phyloP scores from a whole-genome alignment of 1,140 invertebrate genomes.

The Helicoverpa armigera region DNA sequence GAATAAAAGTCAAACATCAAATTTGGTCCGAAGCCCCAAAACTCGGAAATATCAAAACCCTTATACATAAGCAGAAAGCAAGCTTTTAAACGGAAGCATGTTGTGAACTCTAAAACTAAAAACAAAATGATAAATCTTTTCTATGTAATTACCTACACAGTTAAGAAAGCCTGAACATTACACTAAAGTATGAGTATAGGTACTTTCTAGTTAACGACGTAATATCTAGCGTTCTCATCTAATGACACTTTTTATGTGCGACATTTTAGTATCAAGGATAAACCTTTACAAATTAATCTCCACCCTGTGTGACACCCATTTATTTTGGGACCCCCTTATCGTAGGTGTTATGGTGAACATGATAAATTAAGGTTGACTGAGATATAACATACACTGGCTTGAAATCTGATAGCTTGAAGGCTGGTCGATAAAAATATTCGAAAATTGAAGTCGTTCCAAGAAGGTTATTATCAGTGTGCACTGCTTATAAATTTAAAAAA shows the following conservation, averaged over 20 bases:
- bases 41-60: no score
- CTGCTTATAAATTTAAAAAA: no score
- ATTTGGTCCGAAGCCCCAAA: no score
- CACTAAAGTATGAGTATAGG: background rate
- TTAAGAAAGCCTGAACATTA: background rate
- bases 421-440: background rate
- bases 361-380: constrained; percentile 19
- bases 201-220: constrained; percentile 1
- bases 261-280: constrained; percentile 17
- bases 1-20: no score
- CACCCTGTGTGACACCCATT: constrained; percentile 1
- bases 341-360: background rate
- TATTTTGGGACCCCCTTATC: constrained; percentile 17
- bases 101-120: constrained; percentile 3
- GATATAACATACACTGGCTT: background rate
- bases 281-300: constrained; percentile 36
- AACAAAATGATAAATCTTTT: background rate
- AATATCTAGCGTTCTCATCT: background rate
- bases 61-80: no score
- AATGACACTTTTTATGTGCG: constrained; percentile 25
- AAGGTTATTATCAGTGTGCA: no score
- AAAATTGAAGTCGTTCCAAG: background rate
- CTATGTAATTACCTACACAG: no score
- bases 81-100: background rate
- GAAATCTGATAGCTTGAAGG: background rate